Evolutionary conservation across 2,113 vertebrate genomes (phyloP), one percentile per base, ranked within the genome.

Genomic region (Pipra filicauda): DNA sequence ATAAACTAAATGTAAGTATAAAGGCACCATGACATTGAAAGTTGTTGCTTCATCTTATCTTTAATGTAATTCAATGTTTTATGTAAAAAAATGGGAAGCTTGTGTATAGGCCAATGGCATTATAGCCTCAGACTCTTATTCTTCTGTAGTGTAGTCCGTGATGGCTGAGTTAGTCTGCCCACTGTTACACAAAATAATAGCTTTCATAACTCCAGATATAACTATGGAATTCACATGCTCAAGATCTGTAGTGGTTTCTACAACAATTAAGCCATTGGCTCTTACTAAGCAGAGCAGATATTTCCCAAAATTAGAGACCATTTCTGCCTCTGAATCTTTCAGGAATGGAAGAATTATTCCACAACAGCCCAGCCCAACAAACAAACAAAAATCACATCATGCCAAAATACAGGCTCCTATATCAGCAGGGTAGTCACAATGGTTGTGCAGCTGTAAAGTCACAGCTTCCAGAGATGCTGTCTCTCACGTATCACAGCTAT

Each of bases 321-420:
- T 55, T 91, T 81, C 49, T 57, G 48, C n/a, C 41, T 59, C 37
- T 75, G n/a, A 43, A 30, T 44, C 66, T 52, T 87, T 10, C 28
- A 67, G n/a, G 92, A 94, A 65, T 1, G 2, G 11, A 51, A 79
- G 43, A 76, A 52, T 51, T 85, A 43, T 8, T 30, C 33, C 39
- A 85, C 73, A 41, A 64, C 2, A 51, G 35, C 17, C 17, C 66
- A 74, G 24, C 16, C 27, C 20, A 88, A 54, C 19, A 73, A 77
- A 48, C 17, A 76, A 35, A 12, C 5, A 33, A 72, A 74, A 30
- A 3, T 3, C 22, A 51, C 24, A 35, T 41, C 12, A 14, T 1
- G 0, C 15, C 30, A 73, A 67, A 85, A 79, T 2, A 1, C 30
- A 85, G 33, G 37, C 12, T 93, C 17, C 15, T 0, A 0, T 77